Evolutionary conservation across 2,113 vertebrate genomes (phyloP), one percentile per base, ranked within the genome.

Genomic region (Anoura caudifer): DNA sequence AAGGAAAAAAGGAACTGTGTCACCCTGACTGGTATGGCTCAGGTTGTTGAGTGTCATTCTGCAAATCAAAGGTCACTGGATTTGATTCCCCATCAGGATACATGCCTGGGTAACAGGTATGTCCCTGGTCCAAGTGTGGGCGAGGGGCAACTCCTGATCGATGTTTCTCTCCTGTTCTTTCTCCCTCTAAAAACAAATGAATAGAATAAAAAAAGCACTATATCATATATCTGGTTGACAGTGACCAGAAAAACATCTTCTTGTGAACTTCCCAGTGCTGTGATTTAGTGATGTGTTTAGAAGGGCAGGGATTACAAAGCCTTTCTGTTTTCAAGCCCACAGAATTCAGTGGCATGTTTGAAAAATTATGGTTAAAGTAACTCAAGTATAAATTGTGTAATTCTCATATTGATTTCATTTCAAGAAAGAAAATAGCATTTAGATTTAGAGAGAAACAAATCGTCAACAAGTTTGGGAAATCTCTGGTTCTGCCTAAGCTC

Each of bases 351-450:
- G 65, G n/a, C 38, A 61, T 87, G 38, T 72, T 91, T 85, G 36
- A 16, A 93, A 97, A 96, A 94, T 77, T 81, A 90, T 73, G 36
- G 52, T 84, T 81, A 84, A 95, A 77, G 63, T 92, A 70, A 96
- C n/a, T 54, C 26, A 93, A 94, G 90, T 95, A 50, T 87, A 96
- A 96, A 87, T 87, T 94, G 33, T 77, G 26, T 97, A 90, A 84
- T 96, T 97, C 67, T 95, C 65, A 73, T 93, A 95, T 92, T 87
- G 95, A 95, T 65, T 92, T 96, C 50, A 97, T 91, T 85, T 95
- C 80, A 97, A 81, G 93, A 80, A 47, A 63, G 77, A 93, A 97
- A 95, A 95, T 90, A 67, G 63, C 65, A 85, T 97, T 95, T 91
- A 94, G 41, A 90, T 96, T 92, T 95, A 90, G 70, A 97, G 91